phyloP scores from a whole-genome alignment of 1,140 invertebrate species.

The Phortica variegata region DNA sequence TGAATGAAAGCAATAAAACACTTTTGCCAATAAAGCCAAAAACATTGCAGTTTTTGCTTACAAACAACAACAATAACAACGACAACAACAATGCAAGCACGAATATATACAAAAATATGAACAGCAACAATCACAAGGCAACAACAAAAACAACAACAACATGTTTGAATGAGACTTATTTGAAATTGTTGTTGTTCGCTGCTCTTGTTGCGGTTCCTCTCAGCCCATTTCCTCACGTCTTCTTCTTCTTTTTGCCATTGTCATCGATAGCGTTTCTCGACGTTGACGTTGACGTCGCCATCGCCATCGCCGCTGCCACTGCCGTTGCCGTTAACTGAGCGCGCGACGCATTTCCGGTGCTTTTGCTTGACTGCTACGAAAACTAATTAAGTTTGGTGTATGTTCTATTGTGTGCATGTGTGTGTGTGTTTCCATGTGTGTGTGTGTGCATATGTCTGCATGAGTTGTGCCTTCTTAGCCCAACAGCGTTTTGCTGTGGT shows the following conservation, averaged over 20 bases:
- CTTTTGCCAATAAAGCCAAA: too few species aligned
- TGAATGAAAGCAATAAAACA: too few species aligned
- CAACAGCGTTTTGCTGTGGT: too few species aligned
- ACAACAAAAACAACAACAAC: slow-evolving; percentile 3
- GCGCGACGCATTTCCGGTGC: neutral
- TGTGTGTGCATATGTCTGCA: too few species aligned
- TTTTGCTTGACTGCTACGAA: slow-evolving; percentile 22
- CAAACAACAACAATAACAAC: neutral
- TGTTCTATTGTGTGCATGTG: too few species aligned
- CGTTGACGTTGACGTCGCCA: slow-evolving; percentile 21
- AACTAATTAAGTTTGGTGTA: slow-evolving; percentile 42
- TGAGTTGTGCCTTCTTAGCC: too few species aligned
- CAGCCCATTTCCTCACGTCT: neutral
- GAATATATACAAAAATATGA: neutral
- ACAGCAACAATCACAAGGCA: slow-evolving; percentile 6
- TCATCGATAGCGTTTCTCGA: neutral
- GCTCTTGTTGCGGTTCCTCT: neutral
- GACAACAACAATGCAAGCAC: slow-evolving; percentile 14
- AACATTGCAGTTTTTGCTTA: too few species aligned
- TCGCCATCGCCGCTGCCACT: slow-evolving; percentile 1
- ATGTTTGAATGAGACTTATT: slow-evolving; percentile 17
- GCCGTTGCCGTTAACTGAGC: neutral
- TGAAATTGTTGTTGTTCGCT: neutral
- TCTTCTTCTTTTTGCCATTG: neutral
- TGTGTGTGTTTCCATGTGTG: neutral